A percentile compares a stretch with the other conserved stretches of the same genome.
These are phyloP conservation scores for Bryconaethiops microstoma DNA, from an alignment of 2,797 vertebrate genomes.

Conservation along the genomic window DNA sequence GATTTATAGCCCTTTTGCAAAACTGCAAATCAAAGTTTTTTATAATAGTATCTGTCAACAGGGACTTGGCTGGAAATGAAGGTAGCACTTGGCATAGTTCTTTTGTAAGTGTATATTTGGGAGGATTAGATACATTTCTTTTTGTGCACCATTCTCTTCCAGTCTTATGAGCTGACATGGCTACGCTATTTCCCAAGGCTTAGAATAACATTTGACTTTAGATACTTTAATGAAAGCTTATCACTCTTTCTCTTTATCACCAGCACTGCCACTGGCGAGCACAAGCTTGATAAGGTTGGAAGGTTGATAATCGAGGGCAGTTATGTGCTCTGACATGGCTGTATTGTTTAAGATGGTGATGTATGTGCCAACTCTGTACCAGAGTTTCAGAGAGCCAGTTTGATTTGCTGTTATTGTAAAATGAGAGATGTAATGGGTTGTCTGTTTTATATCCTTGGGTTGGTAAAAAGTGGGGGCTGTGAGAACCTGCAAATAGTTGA, in stretches of 20 bases:
- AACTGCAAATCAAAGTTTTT: conserved; percentile 52
- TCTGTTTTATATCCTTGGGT: not conserved
- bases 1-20: conserved; percentile 46
- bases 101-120: conserved; percentile 43
- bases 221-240: conserved; percentile 51
- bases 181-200: conserved; percentile 57
- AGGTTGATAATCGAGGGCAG: conserved; percentile 40
- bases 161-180: conserved; percentile 56
- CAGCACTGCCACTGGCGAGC: no score
- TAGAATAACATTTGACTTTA: conserved; percentile 57
- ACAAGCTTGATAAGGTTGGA: no score
- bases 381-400: conserved; percentile 27
- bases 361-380: conserved; percentile 28
- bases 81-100: conserved; percentile 30
- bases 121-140: conserved; percentile 15
- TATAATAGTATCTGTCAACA: conserved; percentile 48
- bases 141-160: conserved; percentile 50
- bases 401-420: conserved; percentile 30
- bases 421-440: conserved; percentile 12
- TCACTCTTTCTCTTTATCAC: conserved; percentile 50
- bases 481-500: conserved; percentile 3
- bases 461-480: not conserved
- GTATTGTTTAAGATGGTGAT: conserved; percentile 39
- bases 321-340: conserved; percentile 49
- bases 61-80: conserved; percentile 62